Base-by-base conservation (phyloP, 2,797 vertebrate genomes). In the Pipistrellus pipistrellus region DNA sequence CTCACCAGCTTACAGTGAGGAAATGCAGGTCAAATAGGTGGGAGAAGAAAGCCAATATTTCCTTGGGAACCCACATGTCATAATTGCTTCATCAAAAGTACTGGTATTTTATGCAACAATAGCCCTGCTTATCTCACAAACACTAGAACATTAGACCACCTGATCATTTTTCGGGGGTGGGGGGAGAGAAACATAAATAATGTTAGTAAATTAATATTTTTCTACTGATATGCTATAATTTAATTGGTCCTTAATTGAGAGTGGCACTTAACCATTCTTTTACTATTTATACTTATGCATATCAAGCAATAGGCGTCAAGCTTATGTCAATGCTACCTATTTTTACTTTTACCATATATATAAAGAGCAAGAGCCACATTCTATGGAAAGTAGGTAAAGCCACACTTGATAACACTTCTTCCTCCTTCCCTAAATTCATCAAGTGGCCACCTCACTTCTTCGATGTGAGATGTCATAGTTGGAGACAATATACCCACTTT, bases 81-180 rank as follows among this genome's bases (percentile, higher is more conserved):
- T 78, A 91, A 96, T 88, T 95, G 68, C 92, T 84, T 96, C 72
- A 96, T 95, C 95, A 85, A 80, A 95, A 77, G 62, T 88, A 93
- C 64, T 83, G 88, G 94, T 86, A 90, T 92, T 95, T 81, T 1
- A 0, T 53, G 30, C 48, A 81, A 18, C 48, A 90, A 90, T 93
- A 68, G 30, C 75, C 72, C 53, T 80, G 41, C 91, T 96, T 92
- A 81, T 91, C 57, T 95, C 76, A 77, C 62, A 76, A 91, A 75
- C n/a, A 53, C 71, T 83, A 55, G 66, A 83, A 88, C 32, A 85
- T 64, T 75, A 87, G 75, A 90, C 41, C 14, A 78, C 32, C 30
- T 91, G 72, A 85, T 38, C 14, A 10, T 82, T 90, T 94, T 93
- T 87, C 6, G 38, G 10, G 44, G 10, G 44, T 44, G 44, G 55